Percentiles rank a stretch among this genome's conserved stretches.
Evolutionary conservation across 2,888 invertebrate species (phyloP).

Genomic region (Nephrotoma guestfalica): DNA sequence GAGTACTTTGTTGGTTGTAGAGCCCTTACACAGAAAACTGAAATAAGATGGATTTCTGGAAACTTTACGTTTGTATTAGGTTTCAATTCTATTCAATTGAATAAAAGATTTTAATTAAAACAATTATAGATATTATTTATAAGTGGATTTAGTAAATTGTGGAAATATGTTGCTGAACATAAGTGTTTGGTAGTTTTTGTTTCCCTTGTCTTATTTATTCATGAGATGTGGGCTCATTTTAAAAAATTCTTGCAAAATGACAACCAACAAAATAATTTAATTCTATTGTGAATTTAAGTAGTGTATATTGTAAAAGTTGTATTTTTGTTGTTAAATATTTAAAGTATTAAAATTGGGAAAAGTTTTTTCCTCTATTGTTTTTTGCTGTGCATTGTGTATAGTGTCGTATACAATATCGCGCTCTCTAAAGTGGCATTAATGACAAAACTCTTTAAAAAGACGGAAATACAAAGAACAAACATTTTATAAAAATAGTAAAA

Average conservation of each 20-base stretch:
- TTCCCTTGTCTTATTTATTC: too few species aligned
- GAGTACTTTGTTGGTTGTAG: neutral
- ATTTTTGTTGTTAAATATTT: neutral
- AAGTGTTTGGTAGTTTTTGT: too few species aligned
- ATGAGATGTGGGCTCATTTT: neutral
- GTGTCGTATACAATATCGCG: neutral
- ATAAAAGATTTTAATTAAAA: neutral
- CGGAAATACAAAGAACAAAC: neutral
- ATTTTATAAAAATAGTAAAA: neutral
- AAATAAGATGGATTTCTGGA: neutral
- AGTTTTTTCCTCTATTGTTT: neutral
- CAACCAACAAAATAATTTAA: neutral
- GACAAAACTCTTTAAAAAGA: neutral
- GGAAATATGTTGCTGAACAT: too few species aligned
- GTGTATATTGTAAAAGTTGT: neutral
- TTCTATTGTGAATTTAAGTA: neutral
- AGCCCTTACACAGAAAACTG: neutral
- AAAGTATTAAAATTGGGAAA: neutral
- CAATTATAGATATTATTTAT: neutral
- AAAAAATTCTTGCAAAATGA: neutral
- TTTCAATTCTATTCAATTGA: neutral
- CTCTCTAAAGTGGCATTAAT: neutral
- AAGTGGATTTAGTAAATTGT: neutral
- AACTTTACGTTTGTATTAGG: neutral
- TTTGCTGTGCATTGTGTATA: neutral